Conservation (phyloP, 2,113 vertebrate species). For the Pseudopipra pipra region DNA sequence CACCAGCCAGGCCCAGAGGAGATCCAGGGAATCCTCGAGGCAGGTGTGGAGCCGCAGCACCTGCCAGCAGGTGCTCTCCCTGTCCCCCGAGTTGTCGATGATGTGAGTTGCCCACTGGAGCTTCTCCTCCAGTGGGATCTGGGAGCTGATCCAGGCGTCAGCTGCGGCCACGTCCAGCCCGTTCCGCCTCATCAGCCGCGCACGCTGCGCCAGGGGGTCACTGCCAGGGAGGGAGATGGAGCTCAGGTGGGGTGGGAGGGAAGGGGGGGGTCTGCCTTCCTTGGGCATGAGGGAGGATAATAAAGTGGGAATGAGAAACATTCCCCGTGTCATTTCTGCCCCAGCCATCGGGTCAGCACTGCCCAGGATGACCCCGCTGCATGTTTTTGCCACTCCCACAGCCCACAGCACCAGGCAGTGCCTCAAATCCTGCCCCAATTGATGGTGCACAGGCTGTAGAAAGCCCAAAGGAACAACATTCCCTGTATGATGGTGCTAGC, state of each 20-base stretch:
- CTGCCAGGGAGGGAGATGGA: constrained; percentile 57
- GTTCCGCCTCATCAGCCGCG: constrained; percentile 86
- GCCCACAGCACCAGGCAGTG: accelerated
- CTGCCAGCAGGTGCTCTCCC: constrained; percentile 83
- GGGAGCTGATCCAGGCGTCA: constrained; percentile 82
- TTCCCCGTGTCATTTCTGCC: accelerated
- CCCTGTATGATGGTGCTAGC: not conserved
- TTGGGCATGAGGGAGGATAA: accelerated
- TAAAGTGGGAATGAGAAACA: not conserved
- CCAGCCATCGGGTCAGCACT: accelerated
- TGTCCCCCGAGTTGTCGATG: constrained; percentile 89
- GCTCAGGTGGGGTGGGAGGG: not conserved
- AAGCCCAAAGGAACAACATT: not conserved
- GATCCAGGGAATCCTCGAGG: constrained; percentile 88
- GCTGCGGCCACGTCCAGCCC: constrained; percentile 79
- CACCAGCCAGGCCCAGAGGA: constrained; percentile 82
- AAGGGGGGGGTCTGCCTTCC: not conserved
- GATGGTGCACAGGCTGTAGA: accelerated
- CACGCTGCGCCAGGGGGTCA: constrained; percentile 85
- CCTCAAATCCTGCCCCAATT: not conserved
- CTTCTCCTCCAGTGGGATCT: constrained; percentile 94
- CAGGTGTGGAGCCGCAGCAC: constrained; percentile 82
- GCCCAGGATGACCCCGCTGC: accelerated
- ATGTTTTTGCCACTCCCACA: accelerated
- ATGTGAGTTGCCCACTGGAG: constrained; percentile 83